phyloP scores from a whole-genome alignment of 2,113 vertebrate genomes.

The Lonchura striata region DNA sequence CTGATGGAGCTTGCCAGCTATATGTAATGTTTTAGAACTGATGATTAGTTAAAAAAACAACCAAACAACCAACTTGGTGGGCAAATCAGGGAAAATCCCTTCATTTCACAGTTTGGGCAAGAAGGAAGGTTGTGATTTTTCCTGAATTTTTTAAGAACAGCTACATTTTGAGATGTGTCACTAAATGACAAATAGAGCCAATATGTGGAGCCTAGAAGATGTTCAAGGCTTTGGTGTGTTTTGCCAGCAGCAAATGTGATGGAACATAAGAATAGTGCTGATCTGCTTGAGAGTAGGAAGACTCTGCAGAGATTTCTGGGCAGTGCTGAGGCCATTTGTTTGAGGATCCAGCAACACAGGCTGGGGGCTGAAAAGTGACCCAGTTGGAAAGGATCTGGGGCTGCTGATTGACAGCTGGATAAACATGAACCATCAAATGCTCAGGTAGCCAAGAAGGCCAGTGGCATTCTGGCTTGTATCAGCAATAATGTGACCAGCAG shows the following conservation, averaged over 20 bases:
- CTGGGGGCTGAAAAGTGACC: not conserved
- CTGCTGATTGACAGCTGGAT: accelerated
- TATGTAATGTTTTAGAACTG: not conserved
- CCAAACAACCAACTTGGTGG: no score
- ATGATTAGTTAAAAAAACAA: not conserved
- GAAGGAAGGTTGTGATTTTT: not conserved
- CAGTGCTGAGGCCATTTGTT: not conserved
- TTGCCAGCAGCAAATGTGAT: not conserved
- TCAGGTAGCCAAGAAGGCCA: not conserved
- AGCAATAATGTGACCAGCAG: not conserved
- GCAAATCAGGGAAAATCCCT: not conserved
- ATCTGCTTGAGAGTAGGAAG: not conserved
- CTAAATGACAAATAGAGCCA: not conserved
- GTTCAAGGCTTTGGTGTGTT: not conserved
- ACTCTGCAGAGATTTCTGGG: not conserved
- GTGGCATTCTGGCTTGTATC: accelerated
- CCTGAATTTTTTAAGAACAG: not conserved
- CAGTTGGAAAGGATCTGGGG: not conserved
- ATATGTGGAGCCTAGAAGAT: not conserved
- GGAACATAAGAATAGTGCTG: not conserved
- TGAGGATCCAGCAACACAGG: not conserved
- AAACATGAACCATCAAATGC: not conserved
- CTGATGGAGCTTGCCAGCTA: not conserved
- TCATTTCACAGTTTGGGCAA: not conserved
- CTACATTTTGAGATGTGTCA: not conserved